Base-by-base conservation (phyloP, 1,140 invertebrate species). In the Ostrea denselamellosa region DNA sequence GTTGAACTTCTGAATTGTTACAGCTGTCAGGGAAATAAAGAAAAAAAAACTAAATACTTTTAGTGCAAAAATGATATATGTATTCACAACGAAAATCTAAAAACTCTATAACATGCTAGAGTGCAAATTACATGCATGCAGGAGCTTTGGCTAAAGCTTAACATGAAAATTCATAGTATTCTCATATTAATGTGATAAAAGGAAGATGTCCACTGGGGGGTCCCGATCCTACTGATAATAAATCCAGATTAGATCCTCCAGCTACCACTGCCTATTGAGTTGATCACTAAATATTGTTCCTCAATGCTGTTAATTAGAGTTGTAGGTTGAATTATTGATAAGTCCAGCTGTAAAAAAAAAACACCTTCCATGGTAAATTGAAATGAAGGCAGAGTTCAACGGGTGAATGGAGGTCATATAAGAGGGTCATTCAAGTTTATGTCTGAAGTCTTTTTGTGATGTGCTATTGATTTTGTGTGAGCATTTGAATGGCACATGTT, bases 321-420 rank as follows among this genome's bases (percentile, higher is more conserved):
- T 5, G 28, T 34, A 77, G 22, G 68, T 8, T 77, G 68, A 77
- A 77, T 77, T 77, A 77, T 77, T 77, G 68, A 77, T 77, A 34
- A 77, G 25, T 77, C 22, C 68, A 12, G 28, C 28, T 62, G 25
- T 77, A 44, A 44, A 77, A 77, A 25, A 77, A n/a, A n/a, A n/a
- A n/a, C n/a, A n/a, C n/a, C 28, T 34, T 14, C 28, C 22, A 22
- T 77, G 68, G 28, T 77, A 77, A n/a, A 77, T 77, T 77, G 68
- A 77, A 77, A 77, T 77, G 10, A 77, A 25, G 7, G 25, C 14
- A 14, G 28, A 77, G 68, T 77, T 77, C 68, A 77, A 77, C 34
- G 68, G 68, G 68, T 14, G n/a, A 19, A 62, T n/a, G n/a, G 56
- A 19, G 56, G 56, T 62, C 56, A 62, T 14, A 62, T 5, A 62